Percentiles rank a stretch among this genome's conserved stretches.
phyloP scores from a whole-genome alignment of 37 sponge, comb jelly and placozoan genomes.

The Lycopodina hypogea region DNA sequence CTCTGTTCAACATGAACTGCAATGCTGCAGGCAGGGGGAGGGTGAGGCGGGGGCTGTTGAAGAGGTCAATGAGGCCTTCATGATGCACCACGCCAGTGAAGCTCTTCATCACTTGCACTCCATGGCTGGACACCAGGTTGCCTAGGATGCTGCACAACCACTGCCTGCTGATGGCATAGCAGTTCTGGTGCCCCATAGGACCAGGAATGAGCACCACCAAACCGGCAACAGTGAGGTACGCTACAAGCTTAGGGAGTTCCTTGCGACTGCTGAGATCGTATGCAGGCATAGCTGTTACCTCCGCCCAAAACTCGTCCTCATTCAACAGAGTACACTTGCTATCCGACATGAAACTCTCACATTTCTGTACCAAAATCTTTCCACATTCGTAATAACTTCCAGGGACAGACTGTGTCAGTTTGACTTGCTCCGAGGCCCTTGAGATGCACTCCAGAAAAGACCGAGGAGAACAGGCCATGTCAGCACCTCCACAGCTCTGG shows the following conservation, averaged over 20 bases:
- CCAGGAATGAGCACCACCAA: slow-evolving; percentile 19
- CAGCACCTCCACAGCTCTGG: neutral
- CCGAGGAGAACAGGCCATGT: neutral
- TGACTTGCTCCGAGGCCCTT: neutral
- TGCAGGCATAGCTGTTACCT: slow-evolving; percentile 33
- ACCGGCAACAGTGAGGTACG: slow-evolving; percentile 19
- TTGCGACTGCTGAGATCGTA: slow-evolving; percentile 39
- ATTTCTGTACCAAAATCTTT: neutral
- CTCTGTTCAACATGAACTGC: slow-evolving; percentile 13
- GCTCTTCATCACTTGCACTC: neutral
- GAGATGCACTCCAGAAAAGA: neutral
- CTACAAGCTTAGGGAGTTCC: slow-evolving; percentile 41
- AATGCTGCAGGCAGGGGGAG: slow-evolving; percentile 26
- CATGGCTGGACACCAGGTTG: neutral
- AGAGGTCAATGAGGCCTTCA: slow-evolving; percentile 40
- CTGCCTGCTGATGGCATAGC: slow-evolving; percentile 40
- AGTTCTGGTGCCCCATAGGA: neutral
- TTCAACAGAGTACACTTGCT: slow-evolving; percentile 22
- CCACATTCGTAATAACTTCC: slow-evolving; percentile 38
- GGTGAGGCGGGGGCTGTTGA: slow-evolving; percentile 7
- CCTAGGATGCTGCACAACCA: slow-evolving; percentile 35
- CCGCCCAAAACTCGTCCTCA: slow-evolving; percentile 41
- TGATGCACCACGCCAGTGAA: slow-evolving; percentile 22
- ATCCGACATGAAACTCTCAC: neutral
- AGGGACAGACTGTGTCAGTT: slow-evolving; percentile 20